Base-by-base conservation (phyloP, 2,113 vertebrate genomes). In the Cryptomyrus ogoouensis region DNA sequence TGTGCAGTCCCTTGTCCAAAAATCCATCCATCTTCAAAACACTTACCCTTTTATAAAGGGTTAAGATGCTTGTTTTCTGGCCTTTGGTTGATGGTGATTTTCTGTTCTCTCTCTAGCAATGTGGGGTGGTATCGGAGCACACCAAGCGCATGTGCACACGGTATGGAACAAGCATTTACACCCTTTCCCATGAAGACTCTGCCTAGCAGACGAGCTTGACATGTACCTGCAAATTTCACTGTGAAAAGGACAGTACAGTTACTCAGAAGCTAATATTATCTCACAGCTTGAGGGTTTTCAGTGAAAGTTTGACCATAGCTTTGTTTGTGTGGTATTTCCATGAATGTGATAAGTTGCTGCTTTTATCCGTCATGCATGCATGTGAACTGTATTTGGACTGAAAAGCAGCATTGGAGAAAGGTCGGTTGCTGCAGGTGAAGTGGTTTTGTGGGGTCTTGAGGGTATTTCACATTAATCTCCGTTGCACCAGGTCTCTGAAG, bases 111-210 rank as follows among this genome's bases (percentile, higher is more conserved):
- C 90, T 91, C n/a, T 94, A 99, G 98, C 98, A 99, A 97, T 99
- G 98, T 13, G 98, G 98, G 52, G 98, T 98, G 91, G 97, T 99
- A 93, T 99, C 98, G 0, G 98, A 99, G 94, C 98, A 99, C 94
- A 98, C 98, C 92, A 99, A 99, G 97, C 99, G 98, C 96, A 99
- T 99, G 98, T 99, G 98, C 91, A 99, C 98, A 93, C 97, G 98
- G 98, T 99, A 95, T 96, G 94, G 91, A 74, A 39, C 58, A 3
- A 39, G 6, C 5, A 74, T 47, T 21, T 10, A 89, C 6, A 80
- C 62, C 13, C 1, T 27, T 66, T 47, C 50, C 15, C 70, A 88
- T 21, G 39, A 46, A 83, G 39, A 46, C 17, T 46, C 50, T 53
- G 52, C 17, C 17, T 53, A 19, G 52, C 80, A 12, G 83, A 19